phyloP scores from a whole-genome alignment of 2,797 vertebrate species.

The Siniperca scherzeri region DNA sequence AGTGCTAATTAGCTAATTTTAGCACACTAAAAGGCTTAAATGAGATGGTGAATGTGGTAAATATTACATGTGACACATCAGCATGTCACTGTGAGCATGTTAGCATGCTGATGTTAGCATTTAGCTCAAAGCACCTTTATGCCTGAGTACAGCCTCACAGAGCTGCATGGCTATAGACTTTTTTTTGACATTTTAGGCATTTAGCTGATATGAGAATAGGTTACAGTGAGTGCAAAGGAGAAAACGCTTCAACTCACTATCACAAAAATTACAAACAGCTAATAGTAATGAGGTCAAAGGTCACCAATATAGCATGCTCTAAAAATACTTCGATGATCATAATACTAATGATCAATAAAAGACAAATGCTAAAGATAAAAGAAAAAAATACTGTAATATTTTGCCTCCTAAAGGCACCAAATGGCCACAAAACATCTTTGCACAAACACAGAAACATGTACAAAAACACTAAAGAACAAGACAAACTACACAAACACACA shows the following conservation, averaged over 20 bases:
- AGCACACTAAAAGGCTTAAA: background rate
- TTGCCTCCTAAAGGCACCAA: background rate
- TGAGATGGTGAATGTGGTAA: background rate
- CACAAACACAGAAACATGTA: background rate
- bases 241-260: background rate
- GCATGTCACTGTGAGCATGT: background rate
- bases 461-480: conserved; percentile 3
- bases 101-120: background rate
- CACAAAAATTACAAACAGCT: conserved; percentile 2
- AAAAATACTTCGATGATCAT: background rate
- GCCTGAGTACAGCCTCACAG: too few relatives aligned
- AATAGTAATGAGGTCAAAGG: background rate
- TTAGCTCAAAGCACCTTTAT: background rate
- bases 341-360: background rate
- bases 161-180: too few relatives aligned
- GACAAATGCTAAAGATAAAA: background rate
- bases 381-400: background rate
- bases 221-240: background rate
- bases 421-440: background rate
- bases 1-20: background rate
- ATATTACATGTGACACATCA: background rate
- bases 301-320: background rate
- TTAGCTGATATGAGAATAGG: background rate
- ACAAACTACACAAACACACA: conserved; percentile 3
- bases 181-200: too few relatives aligned